Percentiles rank a stretch among this genome's conserved stretches.
Evolutionary conservation across 1,140 invertebrate species (phyloP).

Genomic region (Zeugodacus cucurbitae): DNA sequence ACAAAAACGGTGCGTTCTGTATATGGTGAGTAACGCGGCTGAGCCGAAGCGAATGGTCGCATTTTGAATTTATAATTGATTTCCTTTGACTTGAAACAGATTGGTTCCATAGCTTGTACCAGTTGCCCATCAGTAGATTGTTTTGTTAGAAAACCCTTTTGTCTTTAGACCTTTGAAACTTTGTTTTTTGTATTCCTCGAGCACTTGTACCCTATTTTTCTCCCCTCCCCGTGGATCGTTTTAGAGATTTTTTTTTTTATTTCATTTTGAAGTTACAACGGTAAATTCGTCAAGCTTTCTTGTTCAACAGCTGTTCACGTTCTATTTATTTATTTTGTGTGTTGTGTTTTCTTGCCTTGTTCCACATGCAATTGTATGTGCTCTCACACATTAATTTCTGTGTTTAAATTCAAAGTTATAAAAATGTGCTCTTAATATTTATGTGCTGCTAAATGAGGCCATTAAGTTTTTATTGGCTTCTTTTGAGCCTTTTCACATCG

Average conservation of each 20-base stretch:
- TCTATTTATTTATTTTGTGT: background rate
- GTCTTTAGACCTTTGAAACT: no score
- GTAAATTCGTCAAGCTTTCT: no score
- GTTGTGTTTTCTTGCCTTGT: background rate
- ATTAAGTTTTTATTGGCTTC: background rate
- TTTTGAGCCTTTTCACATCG: background rate
- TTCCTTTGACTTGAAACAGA: background rate
- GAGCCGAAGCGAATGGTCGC: background rate
- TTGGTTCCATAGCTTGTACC: background rate
- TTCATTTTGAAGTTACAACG: no score
- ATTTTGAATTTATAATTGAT: conserved; percentile 12
- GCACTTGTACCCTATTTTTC: no score
- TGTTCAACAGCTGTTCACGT: background rate
- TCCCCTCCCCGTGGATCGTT: no score
- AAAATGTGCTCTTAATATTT: background rate
- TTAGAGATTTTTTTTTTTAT: no score
- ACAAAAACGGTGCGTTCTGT: background rate
- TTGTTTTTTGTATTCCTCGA: no score
- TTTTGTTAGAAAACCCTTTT: no score
- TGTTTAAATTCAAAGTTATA: background rate
- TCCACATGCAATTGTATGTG: background rate
- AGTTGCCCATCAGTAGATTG: background rate
- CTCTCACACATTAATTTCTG: background rate
- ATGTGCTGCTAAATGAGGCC: background rate
- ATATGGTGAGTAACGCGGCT: background rate